Evolutionary conservation across 1,140 invertebrate species (phyloP), one percentile per base, ranked within the genome.

Genomic region (Araneus ventricosus): DNA sequence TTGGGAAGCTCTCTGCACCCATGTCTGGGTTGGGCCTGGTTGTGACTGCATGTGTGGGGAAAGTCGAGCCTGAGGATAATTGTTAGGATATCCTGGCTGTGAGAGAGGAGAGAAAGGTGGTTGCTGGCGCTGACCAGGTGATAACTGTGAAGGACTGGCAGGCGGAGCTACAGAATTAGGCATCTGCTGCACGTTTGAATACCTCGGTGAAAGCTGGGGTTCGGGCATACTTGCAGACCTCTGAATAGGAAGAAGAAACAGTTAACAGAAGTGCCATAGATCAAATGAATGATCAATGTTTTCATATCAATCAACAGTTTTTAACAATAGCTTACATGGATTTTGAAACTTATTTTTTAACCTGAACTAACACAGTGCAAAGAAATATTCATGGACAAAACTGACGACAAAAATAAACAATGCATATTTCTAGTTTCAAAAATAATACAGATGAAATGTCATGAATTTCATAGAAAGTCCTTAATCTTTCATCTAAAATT

Each of bases 131-230:
- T 95, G 94, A 88, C 94, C 93, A 92, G 95, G 94, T 89, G 95
- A 94, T 5, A 94, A 87, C 67, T 94, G 94, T 4, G 93, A 94
- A 14, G 93, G 67, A 20, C 79, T 86, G 34, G 70, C 61, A 20
- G 90, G 86, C 8, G 88, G 90, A 30, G 67, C 75, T 57, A 91
- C 52, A 63, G 94, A 93, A 92, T 94, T 94, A 3, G 57, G 85
- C 45, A 89, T 87, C 41, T 92, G 93, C 27, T 82, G 88, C 63
- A 95, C 39, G 92, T 94, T 90, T 61, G 95, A 95, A 95, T 97
- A 97, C 94, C 96, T 96, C 52, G 97, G 97, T 94, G 97, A 97
- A 61, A 97, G 96, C 95, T 97, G 97, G 34, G 97, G 96, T 95
- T 97, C 97, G 94, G 97, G 96, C 94, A 97, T 96, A 95, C 96